A percentile compares a stretch with the other conserved stretches of the same genome.
Evolutionary conservation across 64 coral and sea anemone species (phyloP).

Genomic region (Stichodactyla helianthus): DNA sequence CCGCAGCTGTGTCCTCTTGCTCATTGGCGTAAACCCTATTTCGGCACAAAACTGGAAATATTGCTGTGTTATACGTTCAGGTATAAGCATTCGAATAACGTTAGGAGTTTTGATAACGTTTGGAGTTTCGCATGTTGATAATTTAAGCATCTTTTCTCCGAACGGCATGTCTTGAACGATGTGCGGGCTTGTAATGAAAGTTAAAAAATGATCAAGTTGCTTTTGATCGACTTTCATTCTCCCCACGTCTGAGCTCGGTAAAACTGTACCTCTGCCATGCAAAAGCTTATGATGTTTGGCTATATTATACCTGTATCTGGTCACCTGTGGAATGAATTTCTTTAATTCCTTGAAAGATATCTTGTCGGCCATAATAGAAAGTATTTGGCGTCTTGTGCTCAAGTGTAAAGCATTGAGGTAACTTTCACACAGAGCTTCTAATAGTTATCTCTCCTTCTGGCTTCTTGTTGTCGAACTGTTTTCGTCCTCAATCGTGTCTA

Average conservation of each 20-base stretch:
- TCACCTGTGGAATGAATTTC: slow-evolving; percentile 2
- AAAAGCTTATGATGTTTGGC: background rate
- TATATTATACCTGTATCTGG: slow-evolving; percentile 5
- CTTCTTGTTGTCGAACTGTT: too few relatives aligned
- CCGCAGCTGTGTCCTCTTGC: slow-evolving; percentile 3
- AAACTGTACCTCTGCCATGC: slow-evolving; percentile 24
- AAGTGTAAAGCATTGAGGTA: background rate
- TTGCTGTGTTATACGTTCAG: background rate
- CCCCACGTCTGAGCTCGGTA: background rate
- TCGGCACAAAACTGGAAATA: slow-evolving; percentile 18
- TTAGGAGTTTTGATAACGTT: slow-evolving; percentile 49
- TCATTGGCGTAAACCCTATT: background rate
- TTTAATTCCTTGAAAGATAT: slow-evolving; percentile 26
- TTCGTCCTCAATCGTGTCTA: too few relatives aligned
- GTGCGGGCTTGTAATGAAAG: slow-evolving; percentile 45
- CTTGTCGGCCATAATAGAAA: slow-evolving; percentile 21
- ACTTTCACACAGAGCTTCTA: too few relatives aligned
- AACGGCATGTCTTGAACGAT: slow-evolving; percentile 48
- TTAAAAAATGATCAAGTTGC: slow-evolving; percentile 38
- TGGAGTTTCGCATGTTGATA: slow-evolving; percentile 23
- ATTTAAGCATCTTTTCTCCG: slow-evolving; percentile 31
- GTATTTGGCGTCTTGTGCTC: background rate
- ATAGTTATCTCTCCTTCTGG: too few relatives aligned
- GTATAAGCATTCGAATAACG: slow-evolving; percentile 35
- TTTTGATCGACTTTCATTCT: background rate